phyloP scores from a whole-genome alignment of 2,797 vertebrate species.

The Sorex maritimensis region DNA sequence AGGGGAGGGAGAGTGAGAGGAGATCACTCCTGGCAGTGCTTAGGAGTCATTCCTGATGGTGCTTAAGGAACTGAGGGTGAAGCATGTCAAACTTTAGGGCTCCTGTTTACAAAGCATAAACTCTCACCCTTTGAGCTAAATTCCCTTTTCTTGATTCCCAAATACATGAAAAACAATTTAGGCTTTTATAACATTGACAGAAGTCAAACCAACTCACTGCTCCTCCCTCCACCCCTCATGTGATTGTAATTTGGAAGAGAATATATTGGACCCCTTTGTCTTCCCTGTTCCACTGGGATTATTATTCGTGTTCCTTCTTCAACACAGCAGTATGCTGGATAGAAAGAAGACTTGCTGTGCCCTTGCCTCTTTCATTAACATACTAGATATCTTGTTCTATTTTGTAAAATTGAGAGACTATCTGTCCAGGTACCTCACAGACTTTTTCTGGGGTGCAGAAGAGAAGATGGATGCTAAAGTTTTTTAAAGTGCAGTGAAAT shows the following conservation, averaged over 20 bases:
- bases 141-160: conserved; percentile 22
- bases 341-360: conserved; percentile 10
- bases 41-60: too few species aligned
- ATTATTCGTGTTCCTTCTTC: background rate
- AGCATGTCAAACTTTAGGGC: too few species aligned
- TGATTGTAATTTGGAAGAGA: background rate
- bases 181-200: background rate
- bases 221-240: background rate
- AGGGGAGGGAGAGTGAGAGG: too few species aligned
- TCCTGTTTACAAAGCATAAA: too few species aligned
- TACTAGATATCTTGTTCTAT: background rate
- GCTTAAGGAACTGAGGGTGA: too few species aligned
- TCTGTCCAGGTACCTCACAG: background rate
- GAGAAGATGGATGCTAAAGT: background rate
- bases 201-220: background rate
- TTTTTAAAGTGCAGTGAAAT: background rate
- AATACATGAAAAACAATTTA: conserved; percentile 23
- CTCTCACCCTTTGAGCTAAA: background rate
- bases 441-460: background rate
- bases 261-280: background rate
- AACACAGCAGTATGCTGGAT: background rate
- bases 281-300: conserved; percentile 11
- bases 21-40: too few species aligned
- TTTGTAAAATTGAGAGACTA: background rate
- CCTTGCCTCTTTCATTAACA: background rate